Evolutionary conservation across 2,888 invertebrate genomes (phyloP).

Genomic region (Drosophila setosimentum): DNA sequence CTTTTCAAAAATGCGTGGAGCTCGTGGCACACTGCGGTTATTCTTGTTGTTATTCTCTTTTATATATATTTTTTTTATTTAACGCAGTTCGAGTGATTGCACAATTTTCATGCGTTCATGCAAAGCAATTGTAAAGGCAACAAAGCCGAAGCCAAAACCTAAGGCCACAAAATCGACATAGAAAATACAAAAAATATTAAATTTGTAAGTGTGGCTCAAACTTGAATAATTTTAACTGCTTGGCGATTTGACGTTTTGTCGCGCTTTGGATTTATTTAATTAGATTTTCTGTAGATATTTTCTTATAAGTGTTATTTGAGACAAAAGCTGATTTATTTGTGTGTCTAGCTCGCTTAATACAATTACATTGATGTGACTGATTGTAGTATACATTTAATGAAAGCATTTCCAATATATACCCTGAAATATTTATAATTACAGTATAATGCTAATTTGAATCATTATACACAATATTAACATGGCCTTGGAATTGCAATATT

Average conservation of each 20-base stretch:
- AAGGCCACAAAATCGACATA: slow-evolving; percentile 65
- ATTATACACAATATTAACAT: neutral
- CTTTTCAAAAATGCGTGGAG: slow-evolving; percentile 64
- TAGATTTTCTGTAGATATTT: slow-evolving; percentile 11
- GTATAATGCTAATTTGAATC: too few relatives aligned
- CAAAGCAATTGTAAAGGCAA: slow-evolving; percentile 67
- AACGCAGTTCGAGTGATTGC: slow-evolving; percentile 38
- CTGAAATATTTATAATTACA: neutral
- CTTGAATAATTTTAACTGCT: slow-evolving; percentile 55
- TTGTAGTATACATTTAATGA: neutral
- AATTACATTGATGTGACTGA: neutral
- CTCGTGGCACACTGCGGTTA: slow-evolving; percentile 34
- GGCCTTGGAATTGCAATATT: neutral
- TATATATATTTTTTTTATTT: neutral
- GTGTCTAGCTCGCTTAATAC: neutral
- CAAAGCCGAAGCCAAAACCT: slow-evolving; percentile 51
- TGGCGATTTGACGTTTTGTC: slow-evolving; percentile 51
- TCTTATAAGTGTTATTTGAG: slow-evolving; percentile 1
- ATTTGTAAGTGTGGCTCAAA: slow-evolving; percentile 29
- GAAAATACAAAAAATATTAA: slow-evolving; percentile 30
- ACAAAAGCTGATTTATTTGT: slow-evolving; percentile 1
- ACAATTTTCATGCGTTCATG: slow-evolving; percentile 67
- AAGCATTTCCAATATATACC: neutral
- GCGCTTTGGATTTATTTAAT: slow-evolving; percentile 17
- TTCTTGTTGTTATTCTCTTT: slow-evolving; percentile 17